phyloP scores from a whole-genome alignment of 2,888 invertebrate species.

The Synanthedon vespiformis region DNA sequence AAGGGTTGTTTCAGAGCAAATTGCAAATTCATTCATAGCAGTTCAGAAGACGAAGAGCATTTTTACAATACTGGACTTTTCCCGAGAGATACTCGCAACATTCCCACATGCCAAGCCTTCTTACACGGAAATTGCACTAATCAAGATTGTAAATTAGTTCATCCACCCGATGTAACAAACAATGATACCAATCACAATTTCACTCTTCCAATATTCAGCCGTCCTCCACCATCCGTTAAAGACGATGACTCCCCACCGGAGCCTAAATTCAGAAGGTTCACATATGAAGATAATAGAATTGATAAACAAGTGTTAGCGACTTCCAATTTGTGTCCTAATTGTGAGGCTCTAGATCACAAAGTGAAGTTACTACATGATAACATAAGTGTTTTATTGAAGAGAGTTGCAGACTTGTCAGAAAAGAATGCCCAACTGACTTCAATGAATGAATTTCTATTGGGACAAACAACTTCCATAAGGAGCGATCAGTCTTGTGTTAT shows the following conservation, averaged over 20 bases:
- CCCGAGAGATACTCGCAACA: slow-evolving; percentile 53
- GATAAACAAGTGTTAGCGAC: slow-evolving; percentile 39
- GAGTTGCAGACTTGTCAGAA: slow-evolving; percentile 54
- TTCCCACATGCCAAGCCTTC: slow-evolving; percentile 73
- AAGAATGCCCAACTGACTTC: slow-evolving; percentile 58
- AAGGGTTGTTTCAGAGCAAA: slow-evolving; percentile 74
- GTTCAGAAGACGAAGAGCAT: slow-evolving; percentile 76
- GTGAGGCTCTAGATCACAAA: slow-evolving; percentile 53
- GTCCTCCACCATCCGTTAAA: slow-evolving; percentile 34
- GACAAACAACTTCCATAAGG: slow-evolving; percentile 52
- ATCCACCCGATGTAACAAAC: slow-evolving; percentile 32
- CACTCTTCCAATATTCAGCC: slow-evolving; percentile 28
- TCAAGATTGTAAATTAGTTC: slow-evolving; percentile 46
- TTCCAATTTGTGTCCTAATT: slow-evolving; percentile 39
- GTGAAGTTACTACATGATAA: slow-evolving; percentile 59
- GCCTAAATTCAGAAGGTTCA: slow-evolving; percentile 47
- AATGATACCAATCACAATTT: slow-evolving; percentile 23
- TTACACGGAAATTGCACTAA: slow-evolving; percentile 69
- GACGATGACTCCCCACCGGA: slow-evolving; percentile 57
- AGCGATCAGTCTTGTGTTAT: slow-evolving; percentile 59
- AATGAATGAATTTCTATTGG: slow-evolving; percentile 62
- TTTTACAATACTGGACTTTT: slow-evolving; percentile 74
- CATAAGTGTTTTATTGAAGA: slow-evolving; percentile 57
- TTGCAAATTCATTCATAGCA: slow-evolving; percentile 79
- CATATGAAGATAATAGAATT: slow-evolving; percentile 40